These are phyloP conservation scores for Idaea dimidiata DNA, from an alignment of 2,888 invertebrate species.

Conservation along the genomic window DNA sequence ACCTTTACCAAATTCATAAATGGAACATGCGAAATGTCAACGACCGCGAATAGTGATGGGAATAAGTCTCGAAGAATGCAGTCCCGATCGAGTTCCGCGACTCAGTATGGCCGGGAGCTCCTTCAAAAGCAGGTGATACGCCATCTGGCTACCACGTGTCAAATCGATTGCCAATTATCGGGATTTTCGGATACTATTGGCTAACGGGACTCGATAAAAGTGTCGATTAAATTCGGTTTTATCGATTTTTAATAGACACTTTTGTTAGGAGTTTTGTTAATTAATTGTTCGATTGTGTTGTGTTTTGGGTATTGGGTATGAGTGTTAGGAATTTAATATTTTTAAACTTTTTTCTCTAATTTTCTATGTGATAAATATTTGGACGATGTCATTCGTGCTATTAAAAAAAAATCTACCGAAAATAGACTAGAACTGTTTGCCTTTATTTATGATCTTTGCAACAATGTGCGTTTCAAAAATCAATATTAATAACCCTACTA, in stretches of 20 bases:
- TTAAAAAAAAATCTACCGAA: too few relatives aligned
- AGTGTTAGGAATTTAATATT: not conserved
- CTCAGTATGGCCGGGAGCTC: constrained; percentile 28
- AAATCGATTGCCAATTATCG: constrained; percentile 56
- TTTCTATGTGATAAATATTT: not conserved
- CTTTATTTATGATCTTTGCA: too few relatives aligned
- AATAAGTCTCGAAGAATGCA: constrained; percentile 61
- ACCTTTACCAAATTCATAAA: constrained; percentile 31
- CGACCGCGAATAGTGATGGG: constrained; percentile 59
- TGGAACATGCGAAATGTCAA: constrained; percentile 46
- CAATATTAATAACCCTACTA: too few relatives aligned
- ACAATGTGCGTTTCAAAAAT: too few relatives aligned
- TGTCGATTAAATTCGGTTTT: constrained; percentile 32
- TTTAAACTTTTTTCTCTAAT: not conserved
- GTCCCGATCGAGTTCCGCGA: constrained; percentile 58
- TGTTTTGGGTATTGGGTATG: not conserved
- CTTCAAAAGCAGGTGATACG: constrained; percentile 60
- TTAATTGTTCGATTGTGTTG: constrained; percentile 11
- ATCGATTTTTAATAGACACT: constrained; percentile 41
- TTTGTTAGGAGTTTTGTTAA: constrained; percentile 19
- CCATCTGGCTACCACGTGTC: constrained; percentile 74
- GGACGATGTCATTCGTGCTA: too few relatives aligned
- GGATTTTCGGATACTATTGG: constrained; percentile 44
- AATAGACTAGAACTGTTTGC: too few relatives aligned
- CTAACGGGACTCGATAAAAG: constrained; percentile 38